These are phyloP conservation scores for Enteromius unitaeniatus DNA, from an alignment of 2,797 vertebrate species.

Conservation along the genomic window DNA sequence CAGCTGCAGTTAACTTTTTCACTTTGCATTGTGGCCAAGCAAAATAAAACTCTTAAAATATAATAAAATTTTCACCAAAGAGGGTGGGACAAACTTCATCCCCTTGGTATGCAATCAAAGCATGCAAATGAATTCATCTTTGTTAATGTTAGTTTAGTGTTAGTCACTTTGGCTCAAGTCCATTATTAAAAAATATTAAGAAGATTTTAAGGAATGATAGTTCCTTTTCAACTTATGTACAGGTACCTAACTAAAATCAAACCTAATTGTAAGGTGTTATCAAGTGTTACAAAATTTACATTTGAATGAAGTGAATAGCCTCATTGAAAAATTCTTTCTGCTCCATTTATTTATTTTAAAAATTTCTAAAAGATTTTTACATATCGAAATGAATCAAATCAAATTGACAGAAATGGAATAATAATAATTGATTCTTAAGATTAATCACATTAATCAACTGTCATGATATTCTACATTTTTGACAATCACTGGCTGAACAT, in stretches of 20 bases:
- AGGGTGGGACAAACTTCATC: background rate
- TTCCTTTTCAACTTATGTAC: background rate
- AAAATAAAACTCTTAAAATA: slow-evolving; percentile 10
- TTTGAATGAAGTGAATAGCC: background rate
- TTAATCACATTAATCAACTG: background rate
- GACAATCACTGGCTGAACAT: background rate
- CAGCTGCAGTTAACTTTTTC: background rate
- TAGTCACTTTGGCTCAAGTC: background rate
- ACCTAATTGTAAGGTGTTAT: background rate
- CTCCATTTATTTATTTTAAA: background rate
- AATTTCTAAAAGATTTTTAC: background rate
- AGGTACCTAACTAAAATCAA: background rate
- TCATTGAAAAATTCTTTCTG: background rate
- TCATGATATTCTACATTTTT: background rate
- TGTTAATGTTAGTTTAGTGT: background rate
- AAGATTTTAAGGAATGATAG: background rate
- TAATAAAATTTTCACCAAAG: slow-evolving; percentile 1
- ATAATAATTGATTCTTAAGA: background rate
- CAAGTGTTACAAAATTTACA: background rate
- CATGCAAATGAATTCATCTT: background rate
- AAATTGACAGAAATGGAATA: background rate
- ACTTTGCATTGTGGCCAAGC: background rate
- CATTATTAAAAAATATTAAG: background rate
- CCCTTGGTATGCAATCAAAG: background rate
- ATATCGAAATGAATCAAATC: background rate